Conservation (phyloP, 2,797 vertebrate genomes). For the Hyperoplus lanceolatus region DNA sequence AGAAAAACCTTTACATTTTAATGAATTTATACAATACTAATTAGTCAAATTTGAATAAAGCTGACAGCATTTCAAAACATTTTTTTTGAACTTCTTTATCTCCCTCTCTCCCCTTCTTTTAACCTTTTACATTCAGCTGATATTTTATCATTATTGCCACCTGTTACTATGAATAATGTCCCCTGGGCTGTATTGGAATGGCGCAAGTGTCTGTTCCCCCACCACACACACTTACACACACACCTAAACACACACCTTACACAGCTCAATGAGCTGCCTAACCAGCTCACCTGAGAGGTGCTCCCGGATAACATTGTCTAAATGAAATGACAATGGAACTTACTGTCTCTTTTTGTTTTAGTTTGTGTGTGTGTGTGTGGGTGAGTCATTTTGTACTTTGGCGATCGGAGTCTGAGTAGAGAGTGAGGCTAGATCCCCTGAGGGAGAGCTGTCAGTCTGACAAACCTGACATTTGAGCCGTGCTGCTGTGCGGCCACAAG, state of each 20-base stretch:
- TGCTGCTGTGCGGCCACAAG: slow-evolving; percentile 63
- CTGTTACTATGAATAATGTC: slow-evolving; percentile 77
- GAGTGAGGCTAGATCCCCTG: slow-evolving; percentile 43
- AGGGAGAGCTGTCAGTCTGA: slow-evolving; percentile 73
- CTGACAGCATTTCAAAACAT: slow-evolving; percentile 28
- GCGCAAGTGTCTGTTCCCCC: slow-evolving; percentile 15
- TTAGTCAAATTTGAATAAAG: slow-evolving; percentile 32
- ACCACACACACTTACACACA: slow-evolving; percentile 2
- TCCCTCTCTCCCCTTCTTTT: slow-evolving; percentile 6
- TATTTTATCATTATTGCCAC: slow-evolving; percentile 73
- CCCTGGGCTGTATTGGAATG: slow-evolving; percentile 44
- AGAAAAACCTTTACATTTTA: slow-evolving; percentile 13
- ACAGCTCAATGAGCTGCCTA: slow-evolving; percentile 52
- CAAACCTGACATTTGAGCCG: slow-evolving; percentile 80
- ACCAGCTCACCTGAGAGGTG: slow-evolving; percentile 37
- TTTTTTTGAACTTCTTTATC: slow-evolving; percentile 17
- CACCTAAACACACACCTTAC: slow-evolving; percentile 37
- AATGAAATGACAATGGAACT: slow-evolving; percentile 44
- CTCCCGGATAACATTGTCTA: slow-evolving; percentile 25
- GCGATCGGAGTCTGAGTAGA: slow-evolving; percentile 48
- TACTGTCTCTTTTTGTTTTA: slow-evolving; percentile 43
- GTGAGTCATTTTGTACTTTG: slow-evolving; percentile 23
- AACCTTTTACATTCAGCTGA: slow-evolving; percentile 43
- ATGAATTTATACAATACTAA: slow-evolving; percentile 22
- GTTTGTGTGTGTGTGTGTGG: slow-evolving; percentile 1